phyloP scores from a whole-genome alignment of 2,888 invertebrate genomes.

The Isoperla grammatica region DNA sequence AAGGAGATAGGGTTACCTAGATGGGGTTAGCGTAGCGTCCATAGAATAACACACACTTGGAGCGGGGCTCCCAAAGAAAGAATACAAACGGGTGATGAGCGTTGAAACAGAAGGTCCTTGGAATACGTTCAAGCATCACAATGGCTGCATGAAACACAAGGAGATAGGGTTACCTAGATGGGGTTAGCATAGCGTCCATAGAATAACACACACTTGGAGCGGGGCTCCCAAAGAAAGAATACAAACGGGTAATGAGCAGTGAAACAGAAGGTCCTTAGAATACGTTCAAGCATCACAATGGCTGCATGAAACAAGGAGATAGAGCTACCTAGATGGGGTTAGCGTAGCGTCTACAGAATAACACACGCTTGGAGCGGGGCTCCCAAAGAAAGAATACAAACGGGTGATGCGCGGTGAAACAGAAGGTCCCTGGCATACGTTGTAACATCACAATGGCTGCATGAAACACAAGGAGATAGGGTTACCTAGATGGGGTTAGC shows the following conservation, averaged over 20 bases:
- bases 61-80: neutral
- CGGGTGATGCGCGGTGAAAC: neutral
- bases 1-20: too few relatives aligned
- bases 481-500: too few relatives aligned
- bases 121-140: too few relatives aligned
- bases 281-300: too few relatives aligned
- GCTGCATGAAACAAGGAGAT: too few relatives aligned
- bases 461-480: too few relatives aligned
- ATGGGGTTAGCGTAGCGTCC: slow-evolving; percentile 44
- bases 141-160: too few relatives aligned
- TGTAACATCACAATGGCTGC: too few relatives aligned
- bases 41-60: neutral
- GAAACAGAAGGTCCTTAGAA: neutral
- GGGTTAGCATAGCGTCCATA: slow-evolving; percentile 44
- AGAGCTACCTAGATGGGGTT: too few relatives aligned
- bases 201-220: neutral
- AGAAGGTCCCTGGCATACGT: neutral
- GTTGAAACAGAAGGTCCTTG: neutral
- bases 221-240: neutral
- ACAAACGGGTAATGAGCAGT: neutral
- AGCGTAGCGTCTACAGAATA: slow-evolving; percentile 3
- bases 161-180: neutral
- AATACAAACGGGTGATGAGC: neutral
- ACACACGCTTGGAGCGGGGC: neutral
- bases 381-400: neutral